These are phyloP conservation scores for Heloderma charlesbogerti DNA, from an alignment of 2,113 vertebrate species.

Conservation along the genomic window DNA sequence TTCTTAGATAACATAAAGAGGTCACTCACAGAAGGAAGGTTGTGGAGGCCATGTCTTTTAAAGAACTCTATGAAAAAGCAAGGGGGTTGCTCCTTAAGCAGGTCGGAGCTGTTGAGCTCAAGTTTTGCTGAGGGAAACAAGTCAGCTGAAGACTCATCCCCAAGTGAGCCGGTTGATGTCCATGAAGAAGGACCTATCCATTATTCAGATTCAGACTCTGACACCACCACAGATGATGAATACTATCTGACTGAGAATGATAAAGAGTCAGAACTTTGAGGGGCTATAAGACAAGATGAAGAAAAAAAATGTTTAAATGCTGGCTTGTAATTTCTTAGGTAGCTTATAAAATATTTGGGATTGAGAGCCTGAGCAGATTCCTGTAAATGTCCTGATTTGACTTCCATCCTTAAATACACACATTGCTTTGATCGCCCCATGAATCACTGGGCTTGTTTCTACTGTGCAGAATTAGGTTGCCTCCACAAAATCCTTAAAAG, in stretches of 20 bases:
- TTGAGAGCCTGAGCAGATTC: constrained; percentile 27
- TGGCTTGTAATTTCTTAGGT: neutral
- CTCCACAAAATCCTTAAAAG: neutral
- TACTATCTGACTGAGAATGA: constrained; percentile 90
- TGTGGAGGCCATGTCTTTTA: constrained; percentile 84
- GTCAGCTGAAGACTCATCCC: constrained; percentile 71
- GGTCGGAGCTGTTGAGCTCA: constrained; percentile 61
- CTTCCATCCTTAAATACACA: neutral
- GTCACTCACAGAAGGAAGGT: constrained; percentile 81
- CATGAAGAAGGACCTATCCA: constrained; percentile 60
- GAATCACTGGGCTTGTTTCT: neutral
- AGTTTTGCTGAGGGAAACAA: constrained; percentile 66
- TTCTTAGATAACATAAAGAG: constrained; percentile 83
- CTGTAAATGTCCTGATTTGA: neutral
- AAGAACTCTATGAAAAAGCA: constrained; percentile 77
- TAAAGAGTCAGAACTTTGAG: constrained; percentile 85
- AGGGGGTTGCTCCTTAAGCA: constrained; percentile 37
- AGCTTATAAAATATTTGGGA: neutral
- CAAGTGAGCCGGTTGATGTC: constrained; percentile 69
- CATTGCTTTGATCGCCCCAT: neutral
- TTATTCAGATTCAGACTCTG: constrained; percentile 87
- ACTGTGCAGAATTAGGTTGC: neutral
- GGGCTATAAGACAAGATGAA: neutral
- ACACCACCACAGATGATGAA: constrained; percentile 94
- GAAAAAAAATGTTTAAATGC: fast-evolving